These are phyloP conservation scores for Dichetophora obliterata DNA, from an alignment of 2,888 invertebrate genomes.

Conservation along the genomic window DNA sequence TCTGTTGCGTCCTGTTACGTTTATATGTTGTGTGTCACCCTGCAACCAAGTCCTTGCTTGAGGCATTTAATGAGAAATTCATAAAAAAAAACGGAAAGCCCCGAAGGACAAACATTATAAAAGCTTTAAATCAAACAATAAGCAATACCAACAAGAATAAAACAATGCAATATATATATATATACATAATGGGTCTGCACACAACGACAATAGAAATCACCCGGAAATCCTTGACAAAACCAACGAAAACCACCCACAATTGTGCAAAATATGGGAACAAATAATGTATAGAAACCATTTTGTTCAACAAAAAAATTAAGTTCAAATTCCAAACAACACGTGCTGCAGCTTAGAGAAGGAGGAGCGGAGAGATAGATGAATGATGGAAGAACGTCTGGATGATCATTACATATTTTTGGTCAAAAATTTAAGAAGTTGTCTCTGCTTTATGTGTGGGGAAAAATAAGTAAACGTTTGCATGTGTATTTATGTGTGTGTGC, in stretches of 20 bases:
- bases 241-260: neutral
- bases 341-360: neutral
- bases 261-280: neutral
- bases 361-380: too few species aligned
- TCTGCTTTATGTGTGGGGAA: neutral
- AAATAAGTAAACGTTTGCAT: neutral
- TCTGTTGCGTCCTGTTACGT: neutral
- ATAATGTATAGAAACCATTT: neutral
- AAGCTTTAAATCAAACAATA: slow-evolving; percentile 31
- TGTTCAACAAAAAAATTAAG: neutral
- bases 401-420: neutral
- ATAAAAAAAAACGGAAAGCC: slow-evolving; percentile 10
- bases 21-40: neutral
- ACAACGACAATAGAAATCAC: neutral
- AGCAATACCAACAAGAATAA: slow-evolving; percentile 1
- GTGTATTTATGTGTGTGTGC: neutral
- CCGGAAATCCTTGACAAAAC: neutral
- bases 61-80: slow-evolving; percentile 23
- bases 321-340: neutral
- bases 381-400: neutral
- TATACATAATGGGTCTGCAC: neutral
- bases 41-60: slow-evolving; percentile 6
- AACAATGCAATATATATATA: slow-evolving; percentile 2
- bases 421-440: neutral
- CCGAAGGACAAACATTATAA: slow-evolving; percentile 32